Base-by-base conservation (phyloP, 2,797 vertebrate species). In the Hyperoplus lanceolatus region DNA sequence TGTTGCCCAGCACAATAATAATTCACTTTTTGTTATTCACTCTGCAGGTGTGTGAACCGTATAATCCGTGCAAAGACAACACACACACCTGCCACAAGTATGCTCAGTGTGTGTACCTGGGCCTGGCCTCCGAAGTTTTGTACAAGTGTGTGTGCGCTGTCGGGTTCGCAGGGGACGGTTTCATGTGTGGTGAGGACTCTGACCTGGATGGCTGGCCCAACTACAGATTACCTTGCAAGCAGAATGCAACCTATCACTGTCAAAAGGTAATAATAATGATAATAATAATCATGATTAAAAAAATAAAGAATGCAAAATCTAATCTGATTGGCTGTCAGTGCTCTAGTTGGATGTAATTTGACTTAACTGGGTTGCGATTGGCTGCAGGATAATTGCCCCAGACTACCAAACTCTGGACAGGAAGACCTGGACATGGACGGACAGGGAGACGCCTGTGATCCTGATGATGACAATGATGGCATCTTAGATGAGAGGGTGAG, bases 141-240 rank as follows among this genome's bases (percentile, higher is more conserved):
- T 99, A 95, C 93, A 97, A 96, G 88, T 99, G 98, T 11, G 91
- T 95, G 82, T 99, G 98, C 41, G 94, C 92, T 5, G 96, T 96
- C 0, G 98, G 98, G 38, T 99, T 97, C 2, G 98, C 98, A 0
- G 98, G 98, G 0, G 97, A 99, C 13, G 98, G 98, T 58, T 94
- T 90, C 74, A 88, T 99, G 79, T 99, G 98, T 12, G 97, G 96
- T 0, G 98, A 99, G 73, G 98, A 99, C 92, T 97, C 97, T 0
- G 98, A 99, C 92, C 93, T 99, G 94, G 98, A 99, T 14, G 98
- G 98, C 48, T 99, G 98, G 98, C 98, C 98, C 77, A 98, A 99
- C 88, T 92, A 94, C 65, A 95, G 91, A 82, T 90, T 99, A 80
- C 87, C 95, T 75, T 99, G 98, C 82, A 96, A 96, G 75, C 93